Evolutionary conservation across 2,797 vertebrate species (phyloP), one percentile per base, ranked within the genome.

Genomic region (Chelonia mydas): DNA sequence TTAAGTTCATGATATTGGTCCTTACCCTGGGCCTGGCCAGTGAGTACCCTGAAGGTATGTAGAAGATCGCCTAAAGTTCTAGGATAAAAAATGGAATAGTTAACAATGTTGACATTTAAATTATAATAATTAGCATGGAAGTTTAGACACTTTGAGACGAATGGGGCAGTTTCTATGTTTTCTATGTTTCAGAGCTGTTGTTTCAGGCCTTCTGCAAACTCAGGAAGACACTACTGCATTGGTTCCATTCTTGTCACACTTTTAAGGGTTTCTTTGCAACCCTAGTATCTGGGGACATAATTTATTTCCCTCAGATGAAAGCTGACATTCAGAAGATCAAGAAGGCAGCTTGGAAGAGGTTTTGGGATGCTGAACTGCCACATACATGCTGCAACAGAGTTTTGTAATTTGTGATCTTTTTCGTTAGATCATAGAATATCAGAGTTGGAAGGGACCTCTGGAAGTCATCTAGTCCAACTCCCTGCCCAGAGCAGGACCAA

Each of bases 291-390:
- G 78, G 2, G 47, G 57, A 19, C 41, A 90, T n/a, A 51, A 61
- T 93, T 59, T 45, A 4, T 50, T 81, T 84, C 82, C 72, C 12
- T 81, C 8, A 27, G 88, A 55, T 6, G 11, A 59, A 27, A 27
- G 27, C 57, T 59, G 27, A 57, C 21, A 23, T 57, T 31, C 7
- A 59, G 28, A 27, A 59, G 27, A 59, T 59, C 8, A 59, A 59
- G 57, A 53, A 92, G 68, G 31, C 79, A 74, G 68, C 25, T 53
- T 53, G 53, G 6, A 53, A 53, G 17, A 53, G 17, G 53, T 53
- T 0, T 6, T 6, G 0, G 1, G 59, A 1, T 0, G 0, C 27
- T 21, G 31, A 5, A 28, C 65, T 50, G 45, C 85, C 80, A 81
- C 27, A 0, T 0, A 0, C 28, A 27, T 37, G 50, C n/a, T 28